phyloP scores from a whole-genome alignment of 2,113 vertebrate genomes.

The Todiramphus saurophagus region DNA sequence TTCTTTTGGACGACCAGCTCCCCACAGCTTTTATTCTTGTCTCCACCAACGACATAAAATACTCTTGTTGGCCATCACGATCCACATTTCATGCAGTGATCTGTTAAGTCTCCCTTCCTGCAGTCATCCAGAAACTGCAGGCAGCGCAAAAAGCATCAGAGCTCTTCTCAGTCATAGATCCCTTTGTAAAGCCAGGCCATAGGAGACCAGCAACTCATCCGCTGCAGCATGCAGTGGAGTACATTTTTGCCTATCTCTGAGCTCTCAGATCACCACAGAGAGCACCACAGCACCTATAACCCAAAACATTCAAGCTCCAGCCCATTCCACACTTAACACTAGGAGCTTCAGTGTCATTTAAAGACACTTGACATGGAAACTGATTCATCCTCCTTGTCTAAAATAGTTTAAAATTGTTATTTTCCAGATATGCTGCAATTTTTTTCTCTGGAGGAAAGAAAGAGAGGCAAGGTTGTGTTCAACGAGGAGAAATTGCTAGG shows the following conservation, averaged over 20 bases:
- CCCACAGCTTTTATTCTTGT: neutral
- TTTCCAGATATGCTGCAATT: neutral
- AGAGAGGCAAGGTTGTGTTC: neutral
- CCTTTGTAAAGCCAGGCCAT: neutral
- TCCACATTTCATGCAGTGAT: neutral
- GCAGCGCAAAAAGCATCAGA: neutral
- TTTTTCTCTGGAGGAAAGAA: neutral
- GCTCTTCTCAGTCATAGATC: neutral
- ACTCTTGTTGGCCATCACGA: neutral
- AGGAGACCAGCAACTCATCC: neutral
- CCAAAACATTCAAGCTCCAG: neutral
- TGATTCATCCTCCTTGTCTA: neutral
- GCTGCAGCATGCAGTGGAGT: neutral
- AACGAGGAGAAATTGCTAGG: neutral
- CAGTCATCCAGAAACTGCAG: neutral
- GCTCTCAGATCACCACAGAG: neutral
- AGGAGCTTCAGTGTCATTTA: neutral
- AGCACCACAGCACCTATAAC: neutral
- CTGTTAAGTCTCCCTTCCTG: neutral
- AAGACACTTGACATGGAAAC: neutral
- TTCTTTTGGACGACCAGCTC: neutral
- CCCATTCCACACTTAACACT: neutral
- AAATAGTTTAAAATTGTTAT: neutral
- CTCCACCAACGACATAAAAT: neutral
- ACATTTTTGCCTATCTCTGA: neutral